A percentile compares a stretch with the other conserved stretches of the same genome.
Conservation (phyloP, 2,888 invertebrate species). For the Tetranychus truncatus region DNA sequence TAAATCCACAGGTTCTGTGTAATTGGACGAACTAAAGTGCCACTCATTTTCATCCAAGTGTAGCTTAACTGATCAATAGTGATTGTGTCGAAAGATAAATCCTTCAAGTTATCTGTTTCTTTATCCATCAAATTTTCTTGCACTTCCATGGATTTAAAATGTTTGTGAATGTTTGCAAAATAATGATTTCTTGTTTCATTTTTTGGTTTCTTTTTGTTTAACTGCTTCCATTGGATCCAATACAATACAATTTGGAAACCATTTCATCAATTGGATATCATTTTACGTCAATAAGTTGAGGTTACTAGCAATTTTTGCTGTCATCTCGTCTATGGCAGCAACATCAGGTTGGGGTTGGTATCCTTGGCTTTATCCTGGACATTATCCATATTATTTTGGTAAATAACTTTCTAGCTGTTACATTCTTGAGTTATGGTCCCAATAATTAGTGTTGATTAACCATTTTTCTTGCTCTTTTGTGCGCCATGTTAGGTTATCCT, state of each 20-base stretch:
- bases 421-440: too few species aligned
- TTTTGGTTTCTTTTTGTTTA: too few species aligned
- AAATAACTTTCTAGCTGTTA: not conserved
- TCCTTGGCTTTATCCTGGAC: slow-evolving; percentile 1
- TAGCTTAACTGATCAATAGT: not conserved
- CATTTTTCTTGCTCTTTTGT: not conserved
- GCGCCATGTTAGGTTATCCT: not conserved
- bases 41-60: not conserved
- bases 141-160: not conserved
- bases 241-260: not conserved
- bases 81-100: not conserved
- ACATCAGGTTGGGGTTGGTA: not conserved
- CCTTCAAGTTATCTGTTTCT: not conserved
- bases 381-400: not conserved
- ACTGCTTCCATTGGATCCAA: not conserved
- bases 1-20: not conserved
- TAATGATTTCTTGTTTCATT: too few species aligned
- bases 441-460: not conserved
- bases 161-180: not conserved
- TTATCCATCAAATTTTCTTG: not conserved
- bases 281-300: not conserved
- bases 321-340: not conserved
- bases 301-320: not conserved
- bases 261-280: not conserved
- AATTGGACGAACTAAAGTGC: not conserved